These are phyloP conservation scores for Urosaurus nigricauda DNA, from an alignment of 2,797 vertebrate genomes.

Conservation along the genomic window DNA sequence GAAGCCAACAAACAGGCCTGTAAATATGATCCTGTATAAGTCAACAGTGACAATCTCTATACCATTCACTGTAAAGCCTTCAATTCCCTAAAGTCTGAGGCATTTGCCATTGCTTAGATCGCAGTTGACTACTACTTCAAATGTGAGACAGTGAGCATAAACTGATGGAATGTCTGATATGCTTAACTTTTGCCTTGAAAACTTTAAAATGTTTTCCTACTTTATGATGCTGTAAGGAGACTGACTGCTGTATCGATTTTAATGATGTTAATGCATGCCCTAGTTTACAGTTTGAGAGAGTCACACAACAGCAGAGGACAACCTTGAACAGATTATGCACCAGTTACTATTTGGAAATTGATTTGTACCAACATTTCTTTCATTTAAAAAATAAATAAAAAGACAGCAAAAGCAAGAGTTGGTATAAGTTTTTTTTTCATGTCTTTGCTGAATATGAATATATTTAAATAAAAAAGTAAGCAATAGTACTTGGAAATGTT, in stretches of 20 bases:
- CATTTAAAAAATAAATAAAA: neutral
- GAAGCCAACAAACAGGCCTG: no score
- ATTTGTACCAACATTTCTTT: neutral
- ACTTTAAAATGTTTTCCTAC: slow-evolving; percentile 24
- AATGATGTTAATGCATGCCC: slow-evolving; percentile 50
- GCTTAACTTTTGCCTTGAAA: neutral
- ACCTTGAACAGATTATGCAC: accelerated
- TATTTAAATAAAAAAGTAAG: neutral
- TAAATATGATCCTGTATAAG: no score
- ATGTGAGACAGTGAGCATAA: neutral
- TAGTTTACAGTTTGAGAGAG: slow-evolving; percentile 61
- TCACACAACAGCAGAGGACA: slow-evolving; percentile 46
- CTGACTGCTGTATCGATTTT: slow-evolving; percentile 55
- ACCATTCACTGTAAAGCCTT: no score
- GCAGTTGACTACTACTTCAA: neutral
- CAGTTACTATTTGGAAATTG: neutral
- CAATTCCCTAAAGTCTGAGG: no score
- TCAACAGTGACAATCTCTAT: no score
- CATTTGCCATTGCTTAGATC: no score
- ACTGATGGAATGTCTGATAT: neutral
- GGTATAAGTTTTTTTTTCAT: neutral
- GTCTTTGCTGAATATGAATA: neutral
- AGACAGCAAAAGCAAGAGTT: neutral
- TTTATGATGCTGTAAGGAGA: slow-evolving; percentile 2
- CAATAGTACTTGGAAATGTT: neutral